These are phyloP conservation scores for Bradypodion pumilum DNA, from an alignment of 2,797 vertebrate genomes.

Conservation along the genomic window DNA sequence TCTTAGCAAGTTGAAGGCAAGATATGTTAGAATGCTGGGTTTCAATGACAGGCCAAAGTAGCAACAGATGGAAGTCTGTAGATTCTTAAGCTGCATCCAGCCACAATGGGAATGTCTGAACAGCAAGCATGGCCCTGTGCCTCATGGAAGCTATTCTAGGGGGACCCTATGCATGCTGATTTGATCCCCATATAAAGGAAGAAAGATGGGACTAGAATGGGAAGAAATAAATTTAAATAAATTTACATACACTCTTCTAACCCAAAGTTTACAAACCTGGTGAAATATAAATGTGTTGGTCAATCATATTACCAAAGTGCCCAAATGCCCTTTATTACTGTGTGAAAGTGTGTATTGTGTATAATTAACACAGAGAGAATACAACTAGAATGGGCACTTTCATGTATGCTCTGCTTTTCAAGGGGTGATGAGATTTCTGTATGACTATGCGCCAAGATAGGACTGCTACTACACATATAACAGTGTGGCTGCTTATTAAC, in stretches of 20 bases:
- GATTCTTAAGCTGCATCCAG: background rate
- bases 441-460: background rate
- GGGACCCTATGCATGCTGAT: background rate
- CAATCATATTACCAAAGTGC: background rate
- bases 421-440: background rate
- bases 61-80: background rate
- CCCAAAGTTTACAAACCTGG: background rate
- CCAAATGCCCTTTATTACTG: background rate
- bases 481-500: conserved; percentile 4
- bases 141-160: background rate
- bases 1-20: background rate
- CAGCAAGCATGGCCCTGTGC: background rate
- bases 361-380: background rate
- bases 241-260: background rate
- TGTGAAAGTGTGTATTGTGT: background rate
- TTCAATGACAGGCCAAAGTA: background rate
- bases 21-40: background rate
- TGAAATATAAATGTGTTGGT: background rate
- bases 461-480: background rate
- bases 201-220: background rate
- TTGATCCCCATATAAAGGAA: background rate
- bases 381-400: background rate
- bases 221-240: background rate
- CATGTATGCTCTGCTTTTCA: background rate
- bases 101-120: background rate